A percentile compares a stretch with the other conserved stretches of the same genome.
Conservation (phyloP, 2,888 invertebrate genomes). For the Augochlorella aurata region DNA sequence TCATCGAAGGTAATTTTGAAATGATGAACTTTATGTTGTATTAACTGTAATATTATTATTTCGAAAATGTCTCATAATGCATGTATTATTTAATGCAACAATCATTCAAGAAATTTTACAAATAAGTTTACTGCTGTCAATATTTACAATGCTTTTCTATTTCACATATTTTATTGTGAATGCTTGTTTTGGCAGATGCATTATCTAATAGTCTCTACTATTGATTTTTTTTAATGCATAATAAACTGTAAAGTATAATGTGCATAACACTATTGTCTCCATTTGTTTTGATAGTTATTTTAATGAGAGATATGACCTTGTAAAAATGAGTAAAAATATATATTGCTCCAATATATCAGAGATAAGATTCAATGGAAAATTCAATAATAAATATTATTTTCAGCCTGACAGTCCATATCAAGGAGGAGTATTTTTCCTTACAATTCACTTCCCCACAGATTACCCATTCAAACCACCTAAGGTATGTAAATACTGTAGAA, state of each 20-base stretch:
- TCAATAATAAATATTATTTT: conserved; percentile 78
- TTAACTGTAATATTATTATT: conserved; percentile 18
- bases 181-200: neutral
- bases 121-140: neutral
- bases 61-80: conserved; percentile 2
- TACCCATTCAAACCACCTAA: conserved; percentile 99
- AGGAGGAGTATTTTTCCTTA: conserved; percentile 99
- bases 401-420: conserved; percentile 99
- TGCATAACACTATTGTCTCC: neutral
- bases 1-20: conserved; percentile 36
- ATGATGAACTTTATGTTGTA: conserved; percentile 22
- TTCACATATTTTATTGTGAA: neutral
- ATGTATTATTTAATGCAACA: conserved; percentile 18
- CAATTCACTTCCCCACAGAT: conserved; percentile 99
- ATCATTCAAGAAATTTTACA: conserved; percentile 3
- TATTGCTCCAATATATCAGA: neutral
- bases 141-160: neutral
- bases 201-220: conserved; percentile 10
- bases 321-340: neutral
- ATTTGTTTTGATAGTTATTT: neutral
- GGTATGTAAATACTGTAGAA: conserved; percentile 83
- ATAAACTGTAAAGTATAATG: conserved; percentile 6
- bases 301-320: neutral
- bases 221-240: neutral
- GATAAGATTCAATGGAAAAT: neutral